phyloP scores from a whole-genome alignment of 2,113 vertebrate genomes.

The Protobothrops flavoviridis region DNA sequence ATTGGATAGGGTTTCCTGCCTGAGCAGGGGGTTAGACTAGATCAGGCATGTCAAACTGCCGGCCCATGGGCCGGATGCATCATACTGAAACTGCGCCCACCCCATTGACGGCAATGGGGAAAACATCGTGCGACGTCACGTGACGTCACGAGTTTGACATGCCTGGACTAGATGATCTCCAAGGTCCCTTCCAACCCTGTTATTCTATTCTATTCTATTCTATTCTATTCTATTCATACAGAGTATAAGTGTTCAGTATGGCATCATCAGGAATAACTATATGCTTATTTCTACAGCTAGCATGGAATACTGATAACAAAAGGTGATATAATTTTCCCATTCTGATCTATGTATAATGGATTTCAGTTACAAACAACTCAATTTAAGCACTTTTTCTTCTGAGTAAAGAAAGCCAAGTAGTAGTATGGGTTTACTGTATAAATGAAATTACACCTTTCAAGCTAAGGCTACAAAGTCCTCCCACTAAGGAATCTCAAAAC shows the following conservation, averaged over 20 bases:
- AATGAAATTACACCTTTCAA: background rate
- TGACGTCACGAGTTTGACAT: too few relatives aligned
- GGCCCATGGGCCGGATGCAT: too few relatives aligned
- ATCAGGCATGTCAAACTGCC: too few relatives aligned
- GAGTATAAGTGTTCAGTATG: conserved; percentile 35
- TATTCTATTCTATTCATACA: background rate
- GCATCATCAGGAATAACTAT: conserved; percentile 18
- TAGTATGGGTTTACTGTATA: background rate
- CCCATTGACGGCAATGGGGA: too few relatives aligned
- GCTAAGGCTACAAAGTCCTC: background rate
- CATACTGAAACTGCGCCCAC: too few relatives aligned
- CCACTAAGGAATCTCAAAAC: background rate
- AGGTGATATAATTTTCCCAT: background rate
- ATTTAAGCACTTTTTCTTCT: background rate
- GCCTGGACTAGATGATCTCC: too few relatives aligned
- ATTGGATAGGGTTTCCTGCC: too few relatives aligned
- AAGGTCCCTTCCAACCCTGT: too few relatives aligned
- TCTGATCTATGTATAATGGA: background rate
- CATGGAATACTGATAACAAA: background rate
- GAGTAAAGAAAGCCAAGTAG: background rate
- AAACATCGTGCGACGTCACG: too few relatives aligned
- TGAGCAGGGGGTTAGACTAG: too few relatives aligned
- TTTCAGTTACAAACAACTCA: background rate
- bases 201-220: too few relatives aligned
- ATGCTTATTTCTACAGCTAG: background rate